phyloP scores from a whole-genome alignment of 2,797 vertebrate genomes.

The Crocodylus rhombifer region DNA sequence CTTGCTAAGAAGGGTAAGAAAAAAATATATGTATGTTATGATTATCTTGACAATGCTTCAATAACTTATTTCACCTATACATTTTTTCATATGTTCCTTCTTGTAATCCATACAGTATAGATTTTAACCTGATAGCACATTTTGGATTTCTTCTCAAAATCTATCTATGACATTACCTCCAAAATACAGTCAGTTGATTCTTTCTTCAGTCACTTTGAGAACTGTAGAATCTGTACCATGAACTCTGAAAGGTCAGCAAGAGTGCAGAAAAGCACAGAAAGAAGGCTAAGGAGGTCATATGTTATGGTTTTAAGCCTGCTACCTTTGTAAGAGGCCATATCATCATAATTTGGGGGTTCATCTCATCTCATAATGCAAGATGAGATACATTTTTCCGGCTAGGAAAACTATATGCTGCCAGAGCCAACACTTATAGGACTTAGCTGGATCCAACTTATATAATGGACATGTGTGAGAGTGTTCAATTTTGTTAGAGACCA shows the following conservation, averaged over 20 bases:
- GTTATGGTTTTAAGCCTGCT: conserved; percentile 1
- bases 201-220: not conserved
- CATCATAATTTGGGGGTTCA: conserved; percentile 13
- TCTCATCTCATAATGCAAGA: conserved; percentile 41
- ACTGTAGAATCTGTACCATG: not conserved
- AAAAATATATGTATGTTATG: not conserved
- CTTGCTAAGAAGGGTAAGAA: not conserved
- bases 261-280: not conserved
- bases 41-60: not conserved
- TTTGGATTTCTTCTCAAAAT: not conserved
- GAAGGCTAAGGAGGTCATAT: not conserved
- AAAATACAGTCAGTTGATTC: not conserved
- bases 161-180: not conserved
- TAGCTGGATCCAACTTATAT: conserved; percentile 37
- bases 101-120: not conserved
- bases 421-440: conserved; percentile 35
- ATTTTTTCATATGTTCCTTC: not conserved
- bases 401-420: conserved; percentile 50
- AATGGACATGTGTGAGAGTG: conserved; percentile 14
- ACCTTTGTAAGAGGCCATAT: not conserved
- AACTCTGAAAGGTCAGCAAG: not conserved
- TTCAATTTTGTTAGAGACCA: conserved; percentile 23
- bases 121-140: not conserved
- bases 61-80: not conserved
- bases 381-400: conserved; percentile 53